phyloP scores from a whole-genome alignment of 2,888 invertebrate species.

The Nemoura dubitans region DNA sequence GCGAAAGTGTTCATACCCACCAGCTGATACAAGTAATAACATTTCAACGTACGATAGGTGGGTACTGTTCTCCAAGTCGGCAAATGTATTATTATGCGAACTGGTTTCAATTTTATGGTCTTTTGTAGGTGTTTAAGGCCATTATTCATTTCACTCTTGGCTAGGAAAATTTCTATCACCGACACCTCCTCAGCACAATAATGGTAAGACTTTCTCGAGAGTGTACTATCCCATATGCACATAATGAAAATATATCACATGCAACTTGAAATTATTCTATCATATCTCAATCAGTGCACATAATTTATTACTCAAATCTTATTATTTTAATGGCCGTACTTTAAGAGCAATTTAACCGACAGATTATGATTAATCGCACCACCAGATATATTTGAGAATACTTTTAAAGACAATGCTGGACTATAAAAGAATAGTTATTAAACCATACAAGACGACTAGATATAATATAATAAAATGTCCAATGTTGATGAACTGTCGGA shows the following conservation, averaged over 20 bases:
- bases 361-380: constrained; percentile 9
- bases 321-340: constrained; percentile 27
- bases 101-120: background rate
- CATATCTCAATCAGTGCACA: constrained; percentile 35
- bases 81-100: background rate
- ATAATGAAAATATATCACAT: constrained; percentile 2
- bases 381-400: background rate
- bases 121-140: constrained; percentile 2
- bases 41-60: background rate
- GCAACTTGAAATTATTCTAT: constrained; percentile 16
- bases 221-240: background rate
- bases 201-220: background rate
- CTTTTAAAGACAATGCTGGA: background rate
- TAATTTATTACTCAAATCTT: constrained; percentile 34
- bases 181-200: background rate
- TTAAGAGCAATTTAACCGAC: constrained; percentile 21
- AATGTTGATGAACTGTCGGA: constrained; percentile 19
- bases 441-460: constrained; percentile 9
- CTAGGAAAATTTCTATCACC: background rate
- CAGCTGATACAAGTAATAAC: background rate
- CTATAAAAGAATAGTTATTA: background rate
- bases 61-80: background rate
- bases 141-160: background rate
- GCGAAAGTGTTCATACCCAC: background rate
- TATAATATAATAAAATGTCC: background rate